Evolutionary conservation across 2,888 invertebrate genomes (phyloP).

Genomic region (Plutella xylostella): DNA sequence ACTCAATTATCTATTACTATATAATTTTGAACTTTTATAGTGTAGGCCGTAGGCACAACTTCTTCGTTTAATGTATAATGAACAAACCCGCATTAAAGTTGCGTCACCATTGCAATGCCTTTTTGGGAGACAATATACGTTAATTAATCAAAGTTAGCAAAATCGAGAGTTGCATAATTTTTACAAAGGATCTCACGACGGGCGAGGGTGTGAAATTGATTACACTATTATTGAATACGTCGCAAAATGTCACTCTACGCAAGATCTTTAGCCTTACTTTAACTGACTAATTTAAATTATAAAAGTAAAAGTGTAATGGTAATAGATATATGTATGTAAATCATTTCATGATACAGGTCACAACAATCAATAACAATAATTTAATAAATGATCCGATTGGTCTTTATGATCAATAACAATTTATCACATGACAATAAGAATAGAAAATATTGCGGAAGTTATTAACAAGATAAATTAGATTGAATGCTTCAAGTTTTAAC

Average conservation of each 20-base stretch:
- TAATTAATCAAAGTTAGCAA: conserved; percentile 36
- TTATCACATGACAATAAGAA: too few species aligned
- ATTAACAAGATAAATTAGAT: too few species aligned
- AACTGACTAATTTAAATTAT: not conserved
- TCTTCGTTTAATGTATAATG: too few species aligned
- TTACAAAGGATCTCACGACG: conserved; percentile 24
- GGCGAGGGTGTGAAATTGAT: not conserved
- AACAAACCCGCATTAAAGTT: too few species aligned
- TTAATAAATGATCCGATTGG: conserved; percentile 12
- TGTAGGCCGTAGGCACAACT: too few species aligned
- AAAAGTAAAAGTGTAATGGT: not conserved
- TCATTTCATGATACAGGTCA: conserved; percentile 8
- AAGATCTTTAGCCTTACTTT: not conserved
- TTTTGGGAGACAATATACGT: conserved; percentile 24
- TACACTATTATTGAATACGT: not conserved
- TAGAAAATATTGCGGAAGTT: too few species aligned
- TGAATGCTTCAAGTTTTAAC: too few species aligned
- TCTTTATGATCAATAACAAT: conserved; percentile 4
- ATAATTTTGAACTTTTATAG: too few species aligned
- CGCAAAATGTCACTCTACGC: too few species aligned
- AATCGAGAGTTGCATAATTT: conserved; percentile 38
- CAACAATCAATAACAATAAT: conserved; percentile 14
- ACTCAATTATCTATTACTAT: too few species aligned
- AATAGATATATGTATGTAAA: too few species aligned
- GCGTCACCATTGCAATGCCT: too few species aligned